Percentiles rank a stretch among this genome's conserved stretches.
phyloP scores from a whole-genome alignment of 2,113 vertebrate species.

The Antennarius striatus region DNA sequence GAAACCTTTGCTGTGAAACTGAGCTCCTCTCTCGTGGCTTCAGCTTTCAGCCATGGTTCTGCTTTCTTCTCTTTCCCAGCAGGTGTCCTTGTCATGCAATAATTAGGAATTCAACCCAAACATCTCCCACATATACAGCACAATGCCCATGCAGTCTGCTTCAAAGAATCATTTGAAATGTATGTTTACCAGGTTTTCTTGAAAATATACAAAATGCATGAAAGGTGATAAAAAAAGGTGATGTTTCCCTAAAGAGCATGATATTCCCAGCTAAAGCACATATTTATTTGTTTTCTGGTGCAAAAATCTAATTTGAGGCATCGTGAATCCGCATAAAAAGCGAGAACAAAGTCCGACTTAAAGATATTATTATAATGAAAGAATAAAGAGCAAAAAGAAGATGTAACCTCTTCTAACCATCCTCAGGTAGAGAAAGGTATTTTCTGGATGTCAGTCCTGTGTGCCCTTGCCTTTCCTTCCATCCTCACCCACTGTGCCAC shows the following conservation, averaged over 20 bases:
- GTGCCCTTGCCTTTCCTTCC: slow-evolving; percentile 45
- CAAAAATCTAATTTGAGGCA: slow-evolving; percentile 17
- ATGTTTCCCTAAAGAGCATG: too few species aligned
- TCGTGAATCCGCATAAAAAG: slow-evolving; percentile 5
- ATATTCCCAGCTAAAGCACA: neutral
- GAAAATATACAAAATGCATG: slow-evolving; percentile 16
- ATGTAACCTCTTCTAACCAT: slow-evolving; percentile 28
- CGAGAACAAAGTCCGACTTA: neutral
- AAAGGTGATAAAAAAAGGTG: neutral
- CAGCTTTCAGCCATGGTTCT: slow-evolving; percentile 38
- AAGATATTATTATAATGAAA: slow-evolving; percentile 1
- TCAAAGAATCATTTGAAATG: slow-evolving; percentile 52
- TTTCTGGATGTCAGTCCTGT: slow-evolving; percentile 32
- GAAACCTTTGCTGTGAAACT: slow-evolving; percentile 41
- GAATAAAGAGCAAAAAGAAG: slow-evolving; percentile 14
- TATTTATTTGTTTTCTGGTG: neutral
- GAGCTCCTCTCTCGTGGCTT: slow-evolving; percentile 33
- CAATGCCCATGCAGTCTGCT: slow-evolving; percentile 31
- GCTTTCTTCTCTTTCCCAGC: slow-evolving; percentile 70
- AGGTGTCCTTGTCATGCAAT: slow-evolving; percentile 76
- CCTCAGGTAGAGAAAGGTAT: slow-evolving; percentile 27
- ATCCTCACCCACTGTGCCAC: slow-evolving; percentile 70
- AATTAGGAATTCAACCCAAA: slow-evolving; percentile 59
- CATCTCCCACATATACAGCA: slow-evolving; percentile 28
- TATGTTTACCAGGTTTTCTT: slow-evolving; percentile 18